A percentile compares a stretch with the other conserved stretches of the same genome.
These are phyloP conservation scores for Apamea monoglypha DNA, from an alignment of 2,888 invertebrate genomes.

Conservation along the genomic window DNA sequence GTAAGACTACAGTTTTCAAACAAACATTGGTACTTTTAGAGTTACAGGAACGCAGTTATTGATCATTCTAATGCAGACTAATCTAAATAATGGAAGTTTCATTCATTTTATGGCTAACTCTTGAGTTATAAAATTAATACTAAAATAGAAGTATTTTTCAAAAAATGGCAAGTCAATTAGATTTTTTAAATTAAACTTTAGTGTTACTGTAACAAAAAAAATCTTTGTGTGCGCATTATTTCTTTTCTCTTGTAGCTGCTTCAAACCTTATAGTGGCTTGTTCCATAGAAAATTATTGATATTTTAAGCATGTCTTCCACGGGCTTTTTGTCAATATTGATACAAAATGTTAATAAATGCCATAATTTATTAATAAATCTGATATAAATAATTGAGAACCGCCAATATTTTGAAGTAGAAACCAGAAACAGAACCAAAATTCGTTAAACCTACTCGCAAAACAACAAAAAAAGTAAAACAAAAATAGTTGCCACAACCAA, in stretches of 20 bases:
- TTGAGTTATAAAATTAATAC: not conserved
- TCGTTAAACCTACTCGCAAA: not conserved
- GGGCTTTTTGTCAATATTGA: not conserved
- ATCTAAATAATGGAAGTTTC: not conserved
- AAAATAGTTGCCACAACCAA: constrained; percentile 53
- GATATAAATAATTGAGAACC: not conserved
- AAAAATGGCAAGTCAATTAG: constrained; percentile 27
- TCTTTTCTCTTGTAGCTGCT: constrained; percentile 9
- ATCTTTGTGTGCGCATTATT: not conserved
- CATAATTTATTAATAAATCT: not conserved
- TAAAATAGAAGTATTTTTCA: not conserved
- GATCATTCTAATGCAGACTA: not conserved
- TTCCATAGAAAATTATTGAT: not conserved
- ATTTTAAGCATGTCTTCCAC: constrained; percentile 19
- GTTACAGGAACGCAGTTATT: not conserved
- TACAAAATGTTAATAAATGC: not conserved
- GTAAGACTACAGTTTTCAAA: not conserved
- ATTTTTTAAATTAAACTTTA: not conserved
- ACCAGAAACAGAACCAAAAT: not conserved
- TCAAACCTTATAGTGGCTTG: not conserved
- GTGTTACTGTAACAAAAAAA: constrained; percentile 24
- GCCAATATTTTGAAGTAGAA: not conserved
- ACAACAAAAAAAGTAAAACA: constrained; percentile 19
- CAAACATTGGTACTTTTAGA: not conserved
- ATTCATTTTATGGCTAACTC: not conserved